Percentiles rank a stretch among this genome's conserved stretches.
These are phyloP conservation scores for Phymastichus coffea DNA, from an alignment of 1,140 invertebrate genomes.

Conservation along the genomic window DNA sequence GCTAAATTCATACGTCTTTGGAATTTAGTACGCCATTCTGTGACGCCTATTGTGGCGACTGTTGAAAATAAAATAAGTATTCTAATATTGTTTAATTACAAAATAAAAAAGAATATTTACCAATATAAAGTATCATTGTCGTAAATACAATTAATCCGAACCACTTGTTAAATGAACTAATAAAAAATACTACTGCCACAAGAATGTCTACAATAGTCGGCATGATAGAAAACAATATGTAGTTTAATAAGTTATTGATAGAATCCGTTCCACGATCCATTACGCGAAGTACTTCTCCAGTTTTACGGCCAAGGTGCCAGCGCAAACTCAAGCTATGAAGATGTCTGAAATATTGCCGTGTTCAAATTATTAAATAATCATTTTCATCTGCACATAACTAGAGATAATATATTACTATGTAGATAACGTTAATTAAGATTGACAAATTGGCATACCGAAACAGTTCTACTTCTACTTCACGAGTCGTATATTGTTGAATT, in stretches of 20 bases:
- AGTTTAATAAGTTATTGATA: slow-evolving; percentile 89
- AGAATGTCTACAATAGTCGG: slow-evolving; percentile 92
- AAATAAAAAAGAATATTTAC: slow-evolving; percentile 61
- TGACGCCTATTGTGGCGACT: slow-evolving; percentile 84
- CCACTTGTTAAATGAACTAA: slow-evolving; percentile 85
- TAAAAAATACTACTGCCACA: slow-evolving; percentile 89
- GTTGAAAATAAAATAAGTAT: slow-evolving; percentile 34
- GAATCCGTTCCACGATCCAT: slow-evolving; percentile 96
- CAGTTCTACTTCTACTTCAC: slow-evolving; percentile 77
- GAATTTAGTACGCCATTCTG: slow-evolving; percentile 95
- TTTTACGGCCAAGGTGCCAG: slow-evolving; percentile 93
- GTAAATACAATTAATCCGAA: slow-evolving; percentile 92
- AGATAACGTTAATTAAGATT: slow-evolving; percentile 1
- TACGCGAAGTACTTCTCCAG: slow-evolving; percentile 89
- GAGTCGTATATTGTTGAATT: slow-evolving; percentile 93
- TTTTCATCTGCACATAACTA: slow-evolving; percentile 1
- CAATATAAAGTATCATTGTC: slow-evolving; percentile 90
- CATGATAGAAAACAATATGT: slow-evolving; percentile 82
- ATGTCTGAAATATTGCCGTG: slow-evolving; percentile 60
- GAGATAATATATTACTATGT: slow-evolving; percentile 9
- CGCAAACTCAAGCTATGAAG: slow-evolving; percentile 81
- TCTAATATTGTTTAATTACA: no score
- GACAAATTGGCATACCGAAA: slow-evolving; percentile 51
- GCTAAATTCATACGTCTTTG: slow-evolving; percentile 89
- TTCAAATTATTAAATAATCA: slow-evolving; percentile 17